Evolutionary conservation across 2,113 vertebrate genomes (phyloP).

Genomic region (Rhineura floridana): DNA sequence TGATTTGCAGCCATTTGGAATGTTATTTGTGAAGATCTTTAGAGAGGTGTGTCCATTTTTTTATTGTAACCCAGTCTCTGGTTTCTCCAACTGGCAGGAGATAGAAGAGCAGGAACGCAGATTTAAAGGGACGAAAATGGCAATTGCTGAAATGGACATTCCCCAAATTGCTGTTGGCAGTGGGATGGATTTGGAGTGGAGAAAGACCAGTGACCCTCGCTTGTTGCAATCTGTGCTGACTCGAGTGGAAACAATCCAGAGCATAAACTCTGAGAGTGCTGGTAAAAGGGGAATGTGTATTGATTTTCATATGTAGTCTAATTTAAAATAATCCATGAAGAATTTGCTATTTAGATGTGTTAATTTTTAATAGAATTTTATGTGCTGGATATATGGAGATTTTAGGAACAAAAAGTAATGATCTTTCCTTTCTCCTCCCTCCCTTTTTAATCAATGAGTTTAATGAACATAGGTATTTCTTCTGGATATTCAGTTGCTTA

Average conservation of each 20-base stretch:
- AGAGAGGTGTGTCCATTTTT: neutral
- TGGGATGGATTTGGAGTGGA: slow-evolving; percentile 75
- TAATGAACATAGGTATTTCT: neutral
- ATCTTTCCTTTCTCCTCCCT: neutral
- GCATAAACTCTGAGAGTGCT: slow-evolving; percentile 69
- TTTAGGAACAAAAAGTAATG: neutral
- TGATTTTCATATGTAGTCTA: accelerated
- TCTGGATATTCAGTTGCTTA: neutral
- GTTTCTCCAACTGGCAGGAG: slow-evolving; percentile 76
- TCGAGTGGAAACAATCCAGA: slow-evolving; percentile 73
- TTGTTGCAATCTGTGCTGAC: slow-evolving; percentile 76
- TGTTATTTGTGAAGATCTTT: neutral
- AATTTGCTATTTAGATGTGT: neutral
- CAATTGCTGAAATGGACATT: slow-evolving; percentile 56
- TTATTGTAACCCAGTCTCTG: slow-evolving; percentile 20
- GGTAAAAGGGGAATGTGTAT: slow-evolving; percentile 66
- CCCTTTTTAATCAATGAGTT: neutral
- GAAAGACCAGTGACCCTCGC: slow-evolving; percentile 68
- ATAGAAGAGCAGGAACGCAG: slow-evolving; percentile 85
- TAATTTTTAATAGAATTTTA: neutral
- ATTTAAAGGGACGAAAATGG: slow-evolving; percentile 74
- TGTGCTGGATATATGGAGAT: neutral
- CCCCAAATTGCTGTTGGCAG: slow-evolving; percentile 63
- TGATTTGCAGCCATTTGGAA: neutral
- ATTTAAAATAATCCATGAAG: neutral